phyloP scores from a whole-genome alignment of 2,797 vertebrate species.

The Micropoecilia bifurca region DNA sequence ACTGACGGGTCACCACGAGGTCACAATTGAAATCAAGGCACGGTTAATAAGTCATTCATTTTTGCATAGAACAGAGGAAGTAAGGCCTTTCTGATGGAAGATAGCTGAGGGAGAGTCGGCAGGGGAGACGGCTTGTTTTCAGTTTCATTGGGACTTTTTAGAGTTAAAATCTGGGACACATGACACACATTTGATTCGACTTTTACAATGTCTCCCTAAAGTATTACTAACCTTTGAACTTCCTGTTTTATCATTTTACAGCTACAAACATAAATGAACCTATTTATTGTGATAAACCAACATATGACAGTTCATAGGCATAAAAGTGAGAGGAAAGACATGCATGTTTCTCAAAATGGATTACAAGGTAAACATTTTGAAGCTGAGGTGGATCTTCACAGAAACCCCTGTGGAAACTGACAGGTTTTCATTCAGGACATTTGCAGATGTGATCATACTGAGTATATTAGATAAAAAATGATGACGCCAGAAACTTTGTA shows the following conservation, averaged over 20 bases:
- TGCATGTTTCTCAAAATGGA: neutral
- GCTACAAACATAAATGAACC: neutral
- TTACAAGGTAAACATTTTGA: neutral
- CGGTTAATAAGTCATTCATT: constrained; percentile 62
- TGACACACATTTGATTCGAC: neutral
- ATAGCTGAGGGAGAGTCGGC: constrained; percentile 24
- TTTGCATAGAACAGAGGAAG: constrained; percentile 48
- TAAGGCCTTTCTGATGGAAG: constrained; percentile 38
- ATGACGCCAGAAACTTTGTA: neutral
- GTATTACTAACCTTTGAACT: neutral
- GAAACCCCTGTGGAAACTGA: neutral
- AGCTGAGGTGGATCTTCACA: neutral
- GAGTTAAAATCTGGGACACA: neutral
- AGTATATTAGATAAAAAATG: neutral
- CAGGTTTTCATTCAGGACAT: neutral
- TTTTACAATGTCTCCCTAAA: neutral
- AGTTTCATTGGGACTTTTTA: neutral
- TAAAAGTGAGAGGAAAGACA: neutral
- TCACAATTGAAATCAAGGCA: constrained; percentile 48
- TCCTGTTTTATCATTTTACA: neutral
- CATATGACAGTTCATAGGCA: neutral
- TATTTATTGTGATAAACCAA: neutral
- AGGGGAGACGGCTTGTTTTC: constrained; percentile 5
- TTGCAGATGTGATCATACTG: neutral
- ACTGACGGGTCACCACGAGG: constrained; percentile 32